A percentile compares a stretch with the other conserved stretches of the same genome.
phyloP scores from a whole-genome alignment of 2,888 invertebrate species.

The Oscheius sp. region DNA sequence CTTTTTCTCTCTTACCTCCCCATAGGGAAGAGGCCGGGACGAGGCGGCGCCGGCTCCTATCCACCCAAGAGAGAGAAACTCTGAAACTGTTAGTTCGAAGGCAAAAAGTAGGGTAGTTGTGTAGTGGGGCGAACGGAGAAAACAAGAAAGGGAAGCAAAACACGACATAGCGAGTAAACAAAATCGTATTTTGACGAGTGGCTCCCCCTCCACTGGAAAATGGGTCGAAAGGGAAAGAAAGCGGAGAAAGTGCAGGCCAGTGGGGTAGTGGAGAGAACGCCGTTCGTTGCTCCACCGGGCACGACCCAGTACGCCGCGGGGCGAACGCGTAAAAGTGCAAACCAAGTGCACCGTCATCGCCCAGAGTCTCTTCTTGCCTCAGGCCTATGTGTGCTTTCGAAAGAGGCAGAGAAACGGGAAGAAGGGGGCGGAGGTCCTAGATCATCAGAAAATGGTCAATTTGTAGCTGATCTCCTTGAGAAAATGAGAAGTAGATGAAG shows the following conservation, averaged over 20 bases:
- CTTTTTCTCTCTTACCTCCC: background rate
- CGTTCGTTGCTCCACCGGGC: conserved; percentile 19
- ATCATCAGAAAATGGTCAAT: background rate
- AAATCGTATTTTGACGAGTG: too few relatives aligned
- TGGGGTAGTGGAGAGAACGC: conserved; percentile 13
- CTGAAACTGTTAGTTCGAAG: background rate
- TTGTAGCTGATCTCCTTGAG: background rate
- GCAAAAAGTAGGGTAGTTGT: background rate
- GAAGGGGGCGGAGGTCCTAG: background rate
- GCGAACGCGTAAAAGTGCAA: conserved; percentile 22
- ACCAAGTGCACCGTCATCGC: too few relatives aligned
- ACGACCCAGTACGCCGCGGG: conserved; percentile 5
- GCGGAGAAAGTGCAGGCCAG: background rate
- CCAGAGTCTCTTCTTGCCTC: background rate
- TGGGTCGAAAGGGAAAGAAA: conserved; percentile 22
- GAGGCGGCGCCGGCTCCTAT: conserved; percentile 26
- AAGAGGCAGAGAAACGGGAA: background rate
- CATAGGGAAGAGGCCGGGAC: background rate
- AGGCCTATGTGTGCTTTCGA: background rate
- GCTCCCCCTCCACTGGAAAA: background rate
- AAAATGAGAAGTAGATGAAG: background rate
- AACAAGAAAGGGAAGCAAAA: background rate
- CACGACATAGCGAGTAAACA: conserved; percentile 1
- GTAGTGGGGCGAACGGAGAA: background rate
- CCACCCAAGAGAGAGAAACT: conserved; percentile 8